Base-by-base conservation (phyloP, 2,113 vertebrate genomes). In the Apodemus speciosus region DNA sequence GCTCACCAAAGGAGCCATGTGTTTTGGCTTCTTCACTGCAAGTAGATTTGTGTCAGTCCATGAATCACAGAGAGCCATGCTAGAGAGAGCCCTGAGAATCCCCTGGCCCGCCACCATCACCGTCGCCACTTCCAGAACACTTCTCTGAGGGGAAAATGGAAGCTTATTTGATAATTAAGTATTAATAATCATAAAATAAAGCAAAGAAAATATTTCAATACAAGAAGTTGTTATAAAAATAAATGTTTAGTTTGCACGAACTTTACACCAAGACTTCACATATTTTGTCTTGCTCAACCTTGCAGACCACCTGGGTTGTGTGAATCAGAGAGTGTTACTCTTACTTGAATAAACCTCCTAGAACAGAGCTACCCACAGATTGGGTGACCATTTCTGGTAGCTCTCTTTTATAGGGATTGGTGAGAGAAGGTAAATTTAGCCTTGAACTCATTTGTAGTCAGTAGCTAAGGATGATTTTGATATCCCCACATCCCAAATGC, bases 161-260 rank as follows among this genome's bases (percentile, higher is more conserved):
- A 76, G 40, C 46, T 94, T 92, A 97, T 94, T 94, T 89, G 95
- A 92, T 91, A 94, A 94, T 91, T 93, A 95, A 92, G 43, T 89
- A 94, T 90, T 77, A 93, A 97, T 91, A 76, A 90, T 88, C 72
- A 79, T 60, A 73, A 90, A 92, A 83, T 84, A 75, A 58, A 94
- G 64, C 46, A 90, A 90, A 68, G 66, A 93, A 92, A 96, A 90
- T 46, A 85, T 93, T 81, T 95, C 69, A 66, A 38, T 76, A 75
- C 46, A 56, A 94, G 66, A 84, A 92, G 49, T 87, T 68, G 62
- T 66, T 93, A 66, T 76, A 68, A 93, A 76, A 90, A 79, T 73
- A 25, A 46, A 80, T 53, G 13, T 76, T 95, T 75, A 53, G 88
- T 95, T 96, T 86, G 25, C 10, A 75, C 53, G 62, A 49, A 38